Base-by-base conservation (phyloP, 1,140 invertebrate species). In the Drosophila persimilis region DNA sequence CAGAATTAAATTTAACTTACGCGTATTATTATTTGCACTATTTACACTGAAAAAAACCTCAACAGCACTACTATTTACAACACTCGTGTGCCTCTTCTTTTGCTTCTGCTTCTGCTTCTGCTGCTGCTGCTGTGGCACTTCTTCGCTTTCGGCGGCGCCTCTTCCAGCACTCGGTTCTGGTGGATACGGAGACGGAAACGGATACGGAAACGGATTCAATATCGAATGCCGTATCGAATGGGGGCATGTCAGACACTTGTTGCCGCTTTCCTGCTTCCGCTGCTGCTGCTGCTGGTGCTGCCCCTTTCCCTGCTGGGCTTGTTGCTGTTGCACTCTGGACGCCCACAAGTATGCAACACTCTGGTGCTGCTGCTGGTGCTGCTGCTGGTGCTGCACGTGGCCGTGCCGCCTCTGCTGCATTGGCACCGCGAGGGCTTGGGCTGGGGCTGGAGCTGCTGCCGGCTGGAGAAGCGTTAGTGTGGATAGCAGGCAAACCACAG, bases 381-480 rank as follows among this genome's bases (percentile, higher is more conserved):
- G 54, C 24, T 58, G 39, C 41, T 56, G 44, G 41, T 60, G 70
- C 41, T 71, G 59, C 48, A 52, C 60, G 66, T 47, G 57, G 52
- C 45, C 64, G 67, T 58, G 60, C 48, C 22, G 72, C 31, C 65
- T 50, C 46, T 55, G 73, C 59, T 70, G 76, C 84, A 79, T 81
- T 72, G 89, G 86, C 89, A 90, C 89, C 89, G 89, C 89, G 89
- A 90, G 89, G 89, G 89, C 80, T 77, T 75, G 70, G 67, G 78
- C 80, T 80, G 78, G 66, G 62, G 70, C 65, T 41, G 53, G 20
- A 45, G 44, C 59, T 45, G 62, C 62, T 46, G 54, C 54, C 22
- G 65, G 45, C 60, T 31, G 65, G 45, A 69, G 52, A 52, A 69
- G 51, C 63, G 50, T 67, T 51, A 61, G 35, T 45, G 60, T 15